These are phyloP conservation scores for Phasianus colchicus DNA, from an alignment of 2,113 vertebrate genomes.

Conservation along the genomic window DNA sequence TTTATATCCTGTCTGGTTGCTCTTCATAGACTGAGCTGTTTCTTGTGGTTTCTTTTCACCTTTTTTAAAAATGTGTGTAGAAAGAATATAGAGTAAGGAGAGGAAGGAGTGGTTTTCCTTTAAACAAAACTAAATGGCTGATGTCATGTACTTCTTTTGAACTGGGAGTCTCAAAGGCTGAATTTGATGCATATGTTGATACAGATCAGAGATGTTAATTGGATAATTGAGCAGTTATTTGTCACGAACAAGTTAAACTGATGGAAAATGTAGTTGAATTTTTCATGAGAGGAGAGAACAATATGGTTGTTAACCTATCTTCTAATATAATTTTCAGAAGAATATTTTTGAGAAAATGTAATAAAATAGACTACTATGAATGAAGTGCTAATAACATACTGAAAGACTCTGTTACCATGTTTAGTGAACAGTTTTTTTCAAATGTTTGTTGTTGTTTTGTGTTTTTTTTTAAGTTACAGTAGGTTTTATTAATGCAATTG, in stretches of 20 bases:
- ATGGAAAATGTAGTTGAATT: not conserved
- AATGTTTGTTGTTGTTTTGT: not conserved
- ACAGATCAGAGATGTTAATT: not conserved
- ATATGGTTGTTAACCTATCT: not conserved
- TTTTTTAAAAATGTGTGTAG: rapidly evolving
- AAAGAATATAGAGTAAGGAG: not conserved
- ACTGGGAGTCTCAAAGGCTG: not conserved
- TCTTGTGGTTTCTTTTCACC: not conserved
- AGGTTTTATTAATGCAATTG: not conserved
- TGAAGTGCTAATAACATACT: not conserved
- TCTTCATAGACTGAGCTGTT: not conserved
- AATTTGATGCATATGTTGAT: not conserved
- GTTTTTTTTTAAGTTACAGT: not conserved
- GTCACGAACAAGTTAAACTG: not conserved
- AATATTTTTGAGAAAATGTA: not conserved
- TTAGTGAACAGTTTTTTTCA: not conserved
- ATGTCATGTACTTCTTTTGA: not conserved
- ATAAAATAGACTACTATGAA: not conserved
- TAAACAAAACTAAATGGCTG: not conserved
- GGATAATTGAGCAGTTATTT: not conserved
- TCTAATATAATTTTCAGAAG: not conserved
- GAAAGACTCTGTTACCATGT: not conserved
- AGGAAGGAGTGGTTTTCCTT: not conserved
- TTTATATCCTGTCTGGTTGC: not conserved
- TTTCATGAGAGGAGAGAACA: not conserved